Conservation (phyloP, 1,140 invertebrate genomes). For the Drosophila ogumai region DNA sequence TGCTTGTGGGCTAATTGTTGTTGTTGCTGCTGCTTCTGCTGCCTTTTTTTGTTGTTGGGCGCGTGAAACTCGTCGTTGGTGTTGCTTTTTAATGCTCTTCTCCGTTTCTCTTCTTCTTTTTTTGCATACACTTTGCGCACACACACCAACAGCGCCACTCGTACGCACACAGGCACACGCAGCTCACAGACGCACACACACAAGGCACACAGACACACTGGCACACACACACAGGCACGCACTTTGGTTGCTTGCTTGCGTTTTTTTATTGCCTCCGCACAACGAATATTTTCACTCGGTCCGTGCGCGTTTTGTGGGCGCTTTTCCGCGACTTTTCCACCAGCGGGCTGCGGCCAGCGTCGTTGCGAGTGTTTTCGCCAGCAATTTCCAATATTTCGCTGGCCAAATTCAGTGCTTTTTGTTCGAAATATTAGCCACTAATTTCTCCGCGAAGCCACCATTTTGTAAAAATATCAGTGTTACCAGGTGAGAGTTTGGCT, state of each 20-base stretch:
- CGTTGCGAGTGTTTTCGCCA: slow-evolving; percentile 59
- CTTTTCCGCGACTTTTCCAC: slow-evolving; percentile 57
- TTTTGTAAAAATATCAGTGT: slow-evolving; percentile 55
- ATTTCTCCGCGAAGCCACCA: slow-evolving; percentile 78
- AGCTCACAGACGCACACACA: slow-evolving; percentile 37
- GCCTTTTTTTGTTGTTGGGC: slow-evolving; percentile 58
- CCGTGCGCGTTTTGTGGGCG: slow-evolving; percentile 41
- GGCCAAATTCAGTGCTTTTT: slow-evolving; percentile 69
- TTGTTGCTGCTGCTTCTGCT: slow-evolving; percentile 38
- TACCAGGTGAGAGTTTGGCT: neutral
- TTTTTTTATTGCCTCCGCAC: slow-evolving; percentile 60
- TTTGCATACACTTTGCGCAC: slow-evolving; percentile 82
- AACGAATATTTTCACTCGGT: slow-evolving; percentile 64
- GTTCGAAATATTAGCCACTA: slow-evolving; percentile 68
- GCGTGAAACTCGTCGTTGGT: slow-evolving; percentile 70
- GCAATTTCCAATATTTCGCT: slow-evolving; percentile 62
- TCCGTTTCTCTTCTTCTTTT: slow-evolving; percentile 72
- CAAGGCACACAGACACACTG: slow-evolving; percentile 25
- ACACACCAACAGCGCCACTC: slow-evolving; percentile 46
- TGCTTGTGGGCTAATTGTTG: slow-evolving; percentile 42
- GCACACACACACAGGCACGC: slow-evolving; percentile 59
- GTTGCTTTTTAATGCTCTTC: slow-evolving; percentile 70
- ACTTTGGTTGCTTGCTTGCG: slow-evolving; percentile 77
- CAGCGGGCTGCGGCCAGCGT: slow-evolving; percentile 38
- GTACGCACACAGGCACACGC: slow-evolving; percentile 40